Evolutionary conservation across 1,140 invertebrate genomes (phyloP).

Genomic region (Drosophila mojavensis): DNA sequence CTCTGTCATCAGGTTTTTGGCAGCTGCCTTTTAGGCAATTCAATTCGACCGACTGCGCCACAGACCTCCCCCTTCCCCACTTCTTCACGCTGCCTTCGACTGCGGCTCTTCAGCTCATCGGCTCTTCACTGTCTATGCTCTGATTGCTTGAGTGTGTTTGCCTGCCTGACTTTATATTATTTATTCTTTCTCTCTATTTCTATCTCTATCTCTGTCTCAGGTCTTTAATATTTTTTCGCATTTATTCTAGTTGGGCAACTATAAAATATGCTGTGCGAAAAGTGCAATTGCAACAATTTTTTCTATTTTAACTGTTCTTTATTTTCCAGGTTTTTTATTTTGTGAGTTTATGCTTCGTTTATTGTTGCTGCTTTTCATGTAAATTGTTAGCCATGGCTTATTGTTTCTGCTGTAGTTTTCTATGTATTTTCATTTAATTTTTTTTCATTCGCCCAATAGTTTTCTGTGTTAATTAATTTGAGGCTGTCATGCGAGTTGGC

Average conservation of each 20-base stretch:
- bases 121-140: constrained; percentile 53
- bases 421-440: neutral
- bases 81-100: neutral
- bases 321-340: constrained; percentile 4
- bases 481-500: constrained; percentile 68
- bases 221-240: constrained; percentile 58
- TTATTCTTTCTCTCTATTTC: neutral
- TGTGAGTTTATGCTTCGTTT: constrained; percentile 68
- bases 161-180: neutral
- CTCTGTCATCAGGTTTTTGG: constrained; percentile 61
- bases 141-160: constrained; percentile 60
- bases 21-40: constrained; percentile 37
- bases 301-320: constrained; percentile 30
- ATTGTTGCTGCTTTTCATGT: constrained; percentile 45
- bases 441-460: constrained; percentile 65
- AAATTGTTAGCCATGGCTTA: constrained; percentile 47
- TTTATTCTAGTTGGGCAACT: constrained; percentile 58
- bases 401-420: constrained; percentile 21
- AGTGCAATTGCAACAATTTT: constrained; percentile 57
- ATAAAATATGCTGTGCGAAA: constrained; percentile 55
- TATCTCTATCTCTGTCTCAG: neutral
- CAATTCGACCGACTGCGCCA: constrained; percentile 15
- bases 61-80: neutral
- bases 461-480: constrained; percentile 81
- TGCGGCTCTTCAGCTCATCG: constrained; percentile 10